These are phyloP conservation scores for Calosoma granatense DNA, from an alignment of 1,140 invertebrate genomes.

Conservation along the genomic window DNA sequence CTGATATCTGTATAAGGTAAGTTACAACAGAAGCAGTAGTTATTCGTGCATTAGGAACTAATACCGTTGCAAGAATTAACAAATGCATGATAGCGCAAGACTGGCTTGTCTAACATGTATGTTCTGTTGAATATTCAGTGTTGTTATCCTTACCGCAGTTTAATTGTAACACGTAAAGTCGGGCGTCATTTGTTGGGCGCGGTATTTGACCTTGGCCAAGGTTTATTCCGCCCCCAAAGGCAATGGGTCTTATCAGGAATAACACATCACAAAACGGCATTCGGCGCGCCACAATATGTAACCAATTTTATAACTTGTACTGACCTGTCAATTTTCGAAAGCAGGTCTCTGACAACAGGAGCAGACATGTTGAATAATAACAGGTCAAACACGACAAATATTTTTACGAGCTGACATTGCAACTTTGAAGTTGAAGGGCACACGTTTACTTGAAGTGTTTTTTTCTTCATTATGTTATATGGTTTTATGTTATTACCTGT, in stretches of 20 bases:
- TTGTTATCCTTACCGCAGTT: too few species aligned
- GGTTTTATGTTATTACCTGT: background rate
- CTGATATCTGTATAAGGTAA: too few species aligned
- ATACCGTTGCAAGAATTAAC: too few species aligned
- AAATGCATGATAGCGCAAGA: too few species aligned
- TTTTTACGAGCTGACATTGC: background rate
- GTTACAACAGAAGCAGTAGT: too few species aligned
- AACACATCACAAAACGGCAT: background rate
- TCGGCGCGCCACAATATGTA: too few species aligned
- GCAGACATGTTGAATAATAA: background rate
- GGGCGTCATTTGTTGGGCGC: background rate
- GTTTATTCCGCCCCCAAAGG: background rate
- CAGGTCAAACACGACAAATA: background rate
- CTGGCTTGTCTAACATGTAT: too few species aligned
- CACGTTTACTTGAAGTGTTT: background rate
- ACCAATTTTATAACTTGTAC: background rate
- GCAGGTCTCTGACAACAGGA: background rate
- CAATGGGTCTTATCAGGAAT: too few species aligned
- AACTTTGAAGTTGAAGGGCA: conserved; percentile 6
- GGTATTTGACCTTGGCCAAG: background rate
- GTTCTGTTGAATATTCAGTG: too few species aligned
- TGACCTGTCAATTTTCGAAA: background rate
- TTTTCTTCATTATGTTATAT: background rate
- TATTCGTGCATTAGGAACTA: too few species aligned
- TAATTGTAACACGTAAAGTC: too few species aligned